These are phyloP conservation scores for Nothoprocta pentlandii DNA, from an alignment of 2,113 vertebrate species.

Conservation along the genomic window DNA sequence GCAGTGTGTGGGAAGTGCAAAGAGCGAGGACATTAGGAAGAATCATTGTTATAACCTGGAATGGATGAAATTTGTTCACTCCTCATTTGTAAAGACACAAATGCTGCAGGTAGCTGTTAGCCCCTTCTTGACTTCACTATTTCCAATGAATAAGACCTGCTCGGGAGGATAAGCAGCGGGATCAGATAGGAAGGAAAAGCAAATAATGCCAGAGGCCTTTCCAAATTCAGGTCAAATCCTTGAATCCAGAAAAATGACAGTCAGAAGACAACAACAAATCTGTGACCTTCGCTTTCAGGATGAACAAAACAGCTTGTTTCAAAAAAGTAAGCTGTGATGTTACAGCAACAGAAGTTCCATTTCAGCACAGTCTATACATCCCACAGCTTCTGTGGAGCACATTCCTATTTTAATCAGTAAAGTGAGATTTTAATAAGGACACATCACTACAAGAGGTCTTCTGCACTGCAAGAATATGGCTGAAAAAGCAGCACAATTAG, in stretches of 20 bases:
- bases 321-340: background rate
- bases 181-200: background rate
- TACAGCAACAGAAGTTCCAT: background rate
- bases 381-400: background rate
- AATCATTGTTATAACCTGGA: background rate
- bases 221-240: background rate
- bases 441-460: background rate
- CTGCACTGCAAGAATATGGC: background rate
- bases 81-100: background rate
- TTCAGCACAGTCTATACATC: background rate
- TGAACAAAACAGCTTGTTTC: background rate
- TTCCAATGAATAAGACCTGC: background rate
- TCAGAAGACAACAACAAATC: background rate
- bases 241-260: background rate
- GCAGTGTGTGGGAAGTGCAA: background rate
- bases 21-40: background rate
- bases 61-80: background rate
- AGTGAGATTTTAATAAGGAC: background rate
- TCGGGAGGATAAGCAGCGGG: background rate
- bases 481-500: background rate
- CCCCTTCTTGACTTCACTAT: background rate
- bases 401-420: background rate
- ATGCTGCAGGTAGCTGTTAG: background rate
- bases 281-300: background rate
- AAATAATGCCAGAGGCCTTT: background rate